Conservation (phyloP, 2,888 invertebrate species). For the Nymphalis c-album region DNA sequence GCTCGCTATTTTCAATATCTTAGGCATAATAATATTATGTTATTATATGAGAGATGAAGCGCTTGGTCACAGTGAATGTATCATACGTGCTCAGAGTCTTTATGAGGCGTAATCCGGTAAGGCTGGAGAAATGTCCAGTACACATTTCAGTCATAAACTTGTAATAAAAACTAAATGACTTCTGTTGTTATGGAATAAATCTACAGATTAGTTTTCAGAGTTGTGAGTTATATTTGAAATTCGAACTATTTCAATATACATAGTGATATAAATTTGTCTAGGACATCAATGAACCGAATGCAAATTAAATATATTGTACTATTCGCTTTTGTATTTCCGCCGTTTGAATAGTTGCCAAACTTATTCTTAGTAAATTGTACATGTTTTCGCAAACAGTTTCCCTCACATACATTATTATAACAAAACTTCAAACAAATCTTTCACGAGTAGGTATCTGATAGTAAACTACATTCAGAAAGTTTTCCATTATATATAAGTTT, state of each 20-base stretch:
- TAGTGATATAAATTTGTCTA: no score
- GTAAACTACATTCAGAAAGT: slow-evolving; percentile 9
- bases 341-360: slow-evolving; percentile 16
- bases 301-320: not conserved
- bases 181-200: not conserved
- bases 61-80: slow-evolving; percentile 35
- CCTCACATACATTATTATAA: slow-evolving; percentile 10
- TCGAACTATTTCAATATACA: no score
- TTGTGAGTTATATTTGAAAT: not conserved
- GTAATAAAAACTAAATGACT: slow-evolving; percentile 8
- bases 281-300: not conserved
- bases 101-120: slow-evolving; percentile 21
- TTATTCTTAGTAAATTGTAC: slow-evolving; percentile 14
- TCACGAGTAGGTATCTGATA: slow-evolving; percentile 10
- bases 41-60: slow-evolving; percentile 36
- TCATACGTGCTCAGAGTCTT: slow-evolving; percentile 32
- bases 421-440: slow-evolving; percentile 14
- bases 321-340: slow-evolving; percentile 9
- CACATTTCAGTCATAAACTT: slow-evolving; percentile 7
- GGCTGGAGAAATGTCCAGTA: slow-evolving; percentile 1
- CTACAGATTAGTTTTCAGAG: not conserved
- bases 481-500: slow-evolving; percentile 16
- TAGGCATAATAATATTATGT: slow-evolving; percentile 34
- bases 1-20: slow-evolving; percentile 10
- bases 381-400: slow-evolving; percentile 15